Evolutionary conservation across 1,140 invertebrate species (phyloP), one percentile per base, ranked within the genome.

Genomic region (Melitaea cinxia): DNA sequence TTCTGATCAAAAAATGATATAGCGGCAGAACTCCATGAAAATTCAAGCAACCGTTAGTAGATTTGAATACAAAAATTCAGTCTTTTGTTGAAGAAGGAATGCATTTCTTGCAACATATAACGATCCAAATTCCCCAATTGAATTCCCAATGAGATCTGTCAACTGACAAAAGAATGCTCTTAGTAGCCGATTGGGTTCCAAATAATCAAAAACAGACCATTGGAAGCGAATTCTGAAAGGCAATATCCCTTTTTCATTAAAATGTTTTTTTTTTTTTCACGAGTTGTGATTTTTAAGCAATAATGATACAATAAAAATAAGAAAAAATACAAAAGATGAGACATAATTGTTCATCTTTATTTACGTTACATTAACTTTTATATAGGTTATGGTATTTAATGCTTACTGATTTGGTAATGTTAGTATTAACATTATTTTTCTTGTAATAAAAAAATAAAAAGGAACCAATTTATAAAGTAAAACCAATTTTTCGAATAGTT

Each of bases 91-190:
- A 7, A 14, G 3, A 24, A 47, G 26, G 55, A 63, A 55, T 63
- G 60, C 60, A 56, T 56, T 7, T 56, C 7, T 17, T 42, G 33
- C 53, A 63, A 37, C 33, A 26, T 47, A 10, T 63, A 55, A 55
- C 37, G 60, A 47, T 63, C 19, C 24, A 24, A 55, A 63, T 45
- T 56, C 45, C 52, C 42, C 55, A 70, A 73, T 75, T 72, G 74
- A 81, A 78, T 78, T 77, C 72, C 72, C 77, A 78, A 81, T 77
- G 66, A 72, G 78, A 69, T 75, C 69, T 70, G 74, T 68, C 73
- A 75, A 73, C 71, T 70, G 72, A 80, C 71, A 73, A 76, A 78
- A 80, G 70, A 77, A 81, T 70, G 63, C 68, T 77, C 72, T 70
- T 68, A 68, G 74, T 77, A 68, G 65, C 75, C 65, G 55, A 73